Evolutionary conservation across 2,888 invertebrate species (phyloP), one percentile per base, ranked within the genome.

Genomic region (Oligia latruncula): DNA sequence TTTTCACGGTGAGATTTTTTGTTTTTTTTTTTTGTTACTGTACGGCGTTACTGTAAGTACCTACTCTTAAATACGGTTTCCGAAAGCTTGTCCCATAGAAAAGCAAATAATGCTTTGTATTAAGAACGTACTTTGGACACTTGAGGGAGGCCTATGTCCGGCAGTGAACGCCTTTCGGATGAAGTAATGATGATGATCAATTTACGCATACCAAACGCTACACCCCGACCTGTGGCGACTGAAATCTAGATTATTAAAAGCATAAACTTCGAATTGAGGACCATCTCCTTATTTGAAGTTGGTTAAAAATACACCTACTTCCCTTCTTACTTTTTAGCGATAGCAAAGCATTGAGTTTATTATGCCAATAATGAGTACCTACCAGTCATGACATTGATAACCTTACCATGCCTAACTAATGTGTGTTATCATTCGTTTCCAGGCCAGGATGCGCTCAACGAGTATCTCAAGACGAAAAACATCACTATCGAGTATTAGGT

Each of bases 391-490:
- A 65, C 20, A 72, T 46, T 66, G 68, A 77, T 81, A 77, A 74
- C 65, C 46, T n/a, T 29, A 52, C 23, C 0, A 40, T 29, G 55
- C n/a, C 20, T 9, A 71, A 29, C 29, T 71, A 64, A 84, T n/a
- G 4, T 43, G 15, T 55, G 4, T 72, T 77, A 72, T 78, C 23
- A 35, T 73, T 79, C 65, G 43, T 13, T 90, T 95, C 43, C 96
- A 98, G 99, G 99, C 81, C 98, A 98, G 96, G 99, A 99, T 71
- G 98, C 99, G 0, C 97, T 99, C 64, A 99, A 99, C 93, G 99
- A 99, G 95, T 99, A 99, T 94, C 97, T 99, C 84, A 99, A 98
- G 94, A 99, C 99, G 1, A 99, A 99, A 96, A 98, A 99, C 89
- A 98, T 99, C 62, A 99, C 99, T 17, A 97, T 99, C 89, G 99